Conservation (phyloP, 2,888 invertebrate species). For the Cheilosia impressa region DNA sequence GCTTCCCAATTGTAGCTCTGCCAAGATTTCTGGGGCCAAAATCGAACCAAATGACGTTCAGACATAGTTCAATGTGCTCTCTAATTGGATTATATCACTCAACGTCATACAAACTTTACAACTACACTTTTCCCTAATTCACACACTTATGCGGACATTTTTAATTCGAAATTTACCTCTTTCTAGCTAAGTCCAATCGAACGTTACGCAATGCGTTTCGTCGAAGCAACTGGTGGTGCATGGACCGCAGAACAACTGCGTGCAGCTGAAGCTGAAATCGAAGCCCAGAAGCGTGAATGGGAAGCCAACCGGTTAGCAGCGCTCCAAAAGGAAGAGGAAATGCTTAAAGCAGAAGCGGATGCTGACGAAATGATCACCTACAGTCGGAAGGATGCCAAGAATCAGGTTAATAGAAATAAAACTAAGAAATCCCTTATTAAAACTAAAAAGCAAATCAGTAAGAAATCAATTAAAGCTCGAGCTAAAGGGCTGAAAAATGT, state of each 20-base stretch:
- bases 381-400: conserved; percentile 90
- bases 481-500: conserved; percentile 36
- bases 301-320: conserved; percentile 92
- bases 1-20: conserved; percentile 39
- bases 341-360: conserved; percentile 86
- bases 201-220: conserved; percentile 96
- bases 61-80: conserved; percentile 62
- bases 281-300: conserved; percentile 94
- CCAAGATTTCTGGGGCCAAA: conserved; percentile 40
- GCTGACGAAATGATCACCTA: conserved; percentile 89
- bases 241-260: conserved; percentile 93
- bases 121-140: neutral
- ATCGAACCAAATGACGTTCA: conserved; percentile 57
- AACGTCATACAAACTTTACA: conserved; percentile 70
- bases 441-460: conserved; percentile 45
- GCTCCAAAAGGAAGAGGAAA: conserved; percentile 87
- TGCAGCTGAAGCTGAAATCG: conserved; percentile 94
- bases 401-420: conserved; percentile 90
- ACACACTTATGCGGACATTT: neutral
- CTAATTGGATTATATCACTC: conserved; percentile 77
- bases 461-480: conserved; percentile 37
- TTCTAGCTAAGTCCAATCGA: conserved; percentile 95
- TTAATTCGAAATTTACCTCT: conserved; percentile 4
- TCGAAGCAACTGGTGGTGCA: conserved; percentile 92
- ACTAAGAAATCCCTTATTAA: conserved; percentile 65